Conservation (phyloP, 2,797 vertebrate species). For the Gymnothorax reevesii region DNA sequence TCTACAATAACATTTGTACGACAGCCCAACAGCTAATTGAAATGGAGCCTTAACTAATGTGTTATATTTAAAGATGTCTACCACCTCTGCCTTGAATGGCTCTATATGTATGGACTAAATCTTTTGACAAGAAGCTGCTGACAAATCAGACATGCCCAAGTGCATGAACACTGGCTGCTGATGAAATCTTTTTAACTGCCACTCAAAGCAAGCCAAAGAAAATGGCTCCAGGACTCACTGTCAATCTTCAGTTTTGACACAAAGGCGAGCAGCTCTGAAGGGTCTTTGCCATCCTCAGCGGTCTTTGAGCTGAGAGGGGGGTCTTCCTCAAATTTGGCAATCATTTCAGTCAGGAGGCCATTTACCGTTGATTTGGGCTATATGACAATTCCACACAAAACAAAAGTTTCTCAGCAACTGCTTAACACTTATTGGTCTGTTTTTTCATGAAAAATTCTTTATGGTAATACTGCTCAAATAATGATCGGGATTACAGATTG, state of each 20-base stretch:
- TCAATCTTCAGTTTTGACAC: slow-evolving; percentile 81
- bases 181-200: background rate
- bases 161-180: background rate
- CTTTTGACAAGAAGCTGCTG: background rate
- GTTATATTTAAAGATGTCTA: background rate
- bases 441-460: background rate
- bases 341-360: slow-evolving; percentile 88
- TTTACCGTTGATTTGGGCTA: slow-evolving; percentile 88
- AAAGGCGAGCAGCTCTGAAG: slow-evolving; percentile 81
- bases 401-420: background rate
- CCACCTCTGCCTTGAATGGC: background rate
- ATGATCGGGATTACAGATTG: background rate
- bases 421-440: background rate
- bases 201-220: background rate
- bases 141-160: background rate
- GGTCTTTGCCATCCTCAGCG: slow-evolving; percentile 69
- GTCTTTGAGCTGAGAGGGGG: slow-evolving; percentile 82
- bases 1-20: background rate
- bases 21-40: background rate
- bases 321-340: slow-evolving; percentile 86
- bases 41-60: background rate
- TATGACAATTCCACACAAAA: slow-evolving; percentile 19
- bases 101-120: background rate
- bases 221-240: slow-evolving; percentile 64
- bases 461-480: background rate